Evolutionary conservation across 2,797 vertebrate genomes (phyloP), one percentile per base, ranked within the genome.

Genomic region (Gobionotothen gibberifrons): DNA sequence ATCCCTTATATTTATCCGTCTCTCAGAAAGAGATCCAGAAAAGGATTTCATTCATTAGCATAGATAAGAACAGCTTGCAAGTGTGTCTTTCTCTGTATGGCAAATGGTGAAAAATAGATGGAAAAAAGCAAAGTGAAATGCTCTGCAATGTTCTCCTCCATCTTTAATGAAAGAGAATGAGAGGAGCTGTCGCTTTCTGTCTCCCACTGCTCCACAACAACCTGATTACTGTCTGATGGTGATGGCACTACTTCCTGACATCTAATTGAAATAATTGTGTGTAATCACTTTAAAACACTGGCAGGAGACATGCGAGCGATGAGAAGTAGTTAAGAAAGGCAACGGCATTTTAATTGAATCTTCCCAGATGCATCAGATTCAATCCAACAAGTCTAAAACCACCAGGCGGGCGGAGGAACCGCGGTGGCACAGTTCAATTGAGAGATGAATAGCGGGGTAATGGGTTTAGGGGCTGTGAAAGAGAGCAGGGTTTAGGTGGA

Each of bases 241-340:
- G 90, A 92, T 91, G 89, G 79, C 81, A 76, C 88, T 88, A 77
- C 87, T 89, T 92, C 89, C 89, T 92, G 89, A 91, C 89, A 88
- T 84, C 86, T 93, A 93, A 94, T 94, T 93, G 90, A 90, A 93
- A 93, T 92, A 93, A 94, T 94, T 90, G 85, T 82, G 79, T 84
- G 88, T 93, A 93, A 93, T 94, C 91, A 93, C 83, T 92, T 93
- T 90, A 87, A 92, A 93, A 92, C 87, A 91, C 88, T 89, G 90
- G 86, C 91, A 91, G 88, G 92, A 93, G 93, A 93, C 86, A 80
- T 15, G 72, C 84, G 14, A 77, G 87, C 78, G 52, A 79, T 79
- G 85, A 85, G 83, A 71, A 85, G 85, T 85, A 83, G 88, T 86
- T 84, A 78, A 81, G 74, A 80, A 81, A 79, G 76, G 84, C 60